Conservation (phyloP, 2,797 vertebrate genomes). For the Neomorphus geoffroyi region DNA sequence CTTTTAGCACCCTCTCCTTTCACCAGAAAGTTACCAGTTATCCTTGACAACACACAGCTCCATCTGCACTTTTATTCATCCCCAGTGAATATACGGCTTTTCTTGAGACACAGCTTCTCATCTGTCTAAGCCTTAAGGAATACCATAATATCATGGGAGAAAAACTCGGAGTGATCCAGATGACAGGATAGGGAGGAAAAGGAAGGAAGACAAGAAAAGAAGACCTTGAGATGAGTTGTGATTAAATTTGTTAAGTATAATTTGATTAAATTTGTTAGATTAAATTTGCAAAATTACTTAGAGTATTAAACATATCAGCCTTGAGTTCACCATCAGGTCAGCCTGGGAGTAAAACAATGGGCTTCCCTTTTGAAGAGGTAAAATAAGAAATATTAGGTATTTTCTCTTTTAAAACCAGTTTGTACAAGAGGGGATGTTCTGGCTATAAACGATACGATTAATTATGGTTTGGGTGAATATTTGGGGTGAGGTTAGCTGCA, state of each 20-base stretch:
- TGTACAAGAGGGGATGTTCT: not conserved
- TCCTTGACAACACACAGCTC: constrained; percentile 11
- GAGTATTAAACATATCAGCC: not conserved
- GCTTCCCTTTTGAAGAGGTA: not conserved
- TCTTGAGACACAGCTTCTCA: constrained; percentile 11
- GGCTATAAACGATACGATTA: accelerated
- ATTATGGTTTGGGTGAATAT: not conserved
- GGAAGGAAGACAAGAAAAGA: not conserved
- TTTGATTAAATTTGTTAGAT: constrained; percentile 24
- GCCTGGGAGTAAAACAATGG: not conserved
- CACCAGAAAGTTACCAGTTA: not conserved
- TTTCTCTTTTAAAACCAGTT: not conserved
- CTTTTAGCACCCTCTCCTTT: not conserved
- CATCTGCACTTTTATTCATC: constrained; percentile 8
- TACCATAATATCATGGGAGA: not conserved
- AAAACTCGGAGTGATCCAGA: not conserved
- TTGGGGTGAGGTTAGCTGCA: not conserved
- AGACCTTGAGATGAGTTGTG: not conserved
- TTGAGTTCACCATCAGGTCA: not conserved
- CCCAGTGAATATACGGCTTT: not conserved
- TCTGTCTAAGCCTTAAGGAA: not conserved
- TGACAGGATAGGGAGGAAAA: not conserved
- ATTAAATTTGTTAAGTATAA: not conserved
- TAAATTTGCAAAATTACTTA: constrained; percentile 9
- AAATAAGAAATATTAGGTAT: not conserved